phyloP scores from a whole-genome alignment of 1,140 invertebrate genomes.

The Dysdera silvatica region DNA sequence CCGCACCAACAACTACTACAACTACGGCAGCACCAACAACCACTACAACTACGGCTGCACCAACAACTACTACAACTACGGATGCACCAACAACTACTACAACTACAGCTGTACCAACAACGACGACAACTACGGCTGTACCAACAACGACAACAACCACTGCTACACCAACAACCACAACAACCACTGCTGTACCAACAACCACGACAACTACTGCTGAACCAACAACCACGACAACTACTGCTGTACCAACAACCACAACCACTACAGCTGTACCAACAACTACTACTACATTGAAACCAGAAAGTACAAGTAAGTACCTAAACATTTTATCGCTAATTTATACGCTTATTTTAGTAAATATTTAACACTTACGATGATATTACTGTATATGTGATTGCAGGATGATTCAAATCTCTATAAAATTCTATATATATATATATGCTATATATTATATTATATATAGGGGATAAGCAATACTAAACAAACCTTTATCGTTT shows the following conservation, averaged over 20 bases:
- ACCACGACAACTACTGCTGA: neutral
- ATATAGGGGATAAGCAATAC: too few relatives aligned
- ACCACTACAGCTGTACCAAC: conserved; percentile 7
- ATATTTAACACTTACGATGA: too few relatives aligned
- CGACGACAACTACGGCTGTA: conserved; percentile 1
- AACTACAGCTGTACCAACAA: neutral
- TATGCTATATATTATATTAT: too few relatives aligned
- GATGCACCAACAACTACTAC: neutral
- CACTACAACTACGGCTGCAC: neutral
- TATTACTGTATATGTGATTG: too few relatives aligned
- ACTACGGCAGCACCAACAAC: neutral
- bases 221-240: neutral
- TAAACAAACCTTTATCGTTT: too few relatives aligned
- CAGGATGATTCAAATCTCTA: too few relatives aligned
- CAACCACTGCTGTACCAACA: neutral
- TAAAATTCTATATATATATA: too few relatives aligned
- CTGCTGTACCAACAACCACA: neutral
- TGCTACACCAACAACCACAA: neutral
- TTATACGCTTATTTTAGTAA: too few relatives aligned
- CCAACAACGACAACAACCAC: conserved; percentile 3
- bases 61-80: neutral
- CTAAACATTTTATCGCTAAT: too few relatives aligned
- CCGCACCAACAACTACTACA: neutral
- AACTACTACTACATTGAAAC: neutral
- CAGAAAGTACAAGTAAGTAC: too few relatives aligned